Base-by-base conservation (phyloP, 2,888 invertebrate species). In the Sphecodes monilicornis region DNA sequence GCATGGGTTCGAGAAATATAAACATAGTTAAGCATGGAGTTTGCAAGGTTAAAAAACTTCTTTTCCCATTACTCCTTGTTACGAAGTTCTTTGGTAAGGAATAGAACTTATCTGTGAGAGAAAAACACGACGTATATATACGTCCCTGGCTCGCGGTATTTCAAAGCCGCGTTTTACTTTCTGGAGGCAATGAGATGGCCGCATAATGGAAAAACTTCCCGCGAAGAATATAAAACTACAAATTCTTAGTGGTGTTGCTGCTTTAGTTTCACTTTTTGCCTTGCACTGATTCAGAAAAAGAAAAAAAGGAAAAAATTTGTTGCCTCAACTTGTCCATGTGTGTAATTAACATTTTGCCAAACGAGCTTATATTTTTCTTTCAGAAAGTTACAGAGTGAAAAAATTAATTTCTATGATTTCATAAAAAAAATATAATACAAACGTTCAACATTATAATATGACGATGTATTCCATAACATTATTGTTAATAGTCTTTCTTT, bases 171-270 rank as follows among this genome's bases (percentile, higher is more conserved):
- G 41, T 50, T 68, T 69, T 64, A 64, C 70, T 32, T 69, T 72
- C 76, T 26, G 64, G 72, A 46, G 4, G 57, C 66, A 76, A 76
- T 72, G 76, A 71, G 64, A 66, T 29, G 68, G 43, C 32, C 32
- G 32, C 29, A 32, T 72, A 76, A 80, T 76, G 80, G 80, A 66
- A 72, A 83, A 80, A 83, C 83, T 83, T 80, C 26, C 71, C 32
- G n/a, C 29, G 13, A 32, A 32, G 68, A 46, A 83, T 80, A 68
- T 41, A 72, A 76, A 80, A 18, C 66, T 66, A 68, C 32, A 68
- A 22, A 36, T 72, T 76, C 79, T 18, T 26, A 41, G 41, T 16
- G n/a, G 13, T 29, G n/a, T 70, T 16, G 5, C 41, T 41, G 39
- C 39, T 39, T 74, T 50, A n/a, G 46, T 39, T 50, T 70, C 39